A percentile compares a stretch with the other conserved stretches of the same genome.
These are phyloP conservation scores for Colostygia pectinataria DNA, from an alignment of 2,888 invertebrate genomes.

Conservation along the genomic window DNA sequence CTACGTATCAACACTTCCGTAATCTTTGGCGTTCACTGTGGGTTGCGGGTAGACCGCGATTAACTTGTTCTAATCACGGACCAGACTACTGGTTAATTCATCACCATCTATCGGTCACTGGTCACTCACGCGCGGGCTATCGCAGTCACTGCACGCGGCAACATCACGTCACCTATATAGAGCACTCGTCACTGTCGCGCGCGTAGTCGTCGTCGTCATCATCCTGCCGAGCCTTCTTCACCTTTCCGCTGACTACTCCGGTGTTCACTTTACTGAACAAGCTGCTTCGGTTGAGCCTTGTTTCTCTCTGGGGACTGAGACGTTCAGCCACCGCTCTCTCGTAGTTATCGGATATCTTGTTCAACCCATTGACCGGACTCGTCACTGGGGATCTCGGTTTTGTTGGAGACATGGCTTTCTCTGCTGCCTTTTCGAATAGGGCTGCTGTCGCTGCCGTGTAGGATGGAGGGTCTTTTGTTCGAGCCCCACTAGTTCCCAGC, in stretches of 20 bases:
- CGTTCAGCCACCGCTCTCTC: slow-evolving; percentile 74
- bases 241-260: slow-evolving; percentile 67
- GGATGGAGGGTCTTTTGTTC: slow-evolving; percentile 70
- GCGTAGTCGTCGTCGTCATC: slow-evolving; percentile 81
- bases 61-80: too few species aligned
- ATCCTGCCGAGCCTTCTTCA: slow-evolving; percentile 58
- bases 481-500: slow-evolving; percentile 57
- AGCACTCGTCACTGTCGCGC: slow-evolving; percentile 85
- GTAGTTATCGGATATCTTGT: slow-evolving; percentile 79
- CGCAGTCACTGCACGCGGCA: slow-evolving; percentile 26
- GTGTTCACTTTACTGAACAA: slow-evolving; percentile 75
- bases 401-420: slow-evolving; percentile 51
- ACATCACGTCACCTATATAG: slow-evolving; percentile 71
- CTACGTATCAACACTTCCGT: slow-evolving; percentile 45
- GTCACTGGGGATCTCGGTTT: slow-evolving; percentile 57
- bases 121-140: slow-evolving; percentile 41
- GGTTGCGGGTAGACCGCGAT: slow-evolving; percentile 21
- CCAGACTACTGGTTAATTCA: too few species aligned
- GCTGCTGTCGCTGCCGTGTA: slow-evolving; percentile 66
- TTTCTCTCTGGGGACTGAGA: slow-evolving; percentile 66
- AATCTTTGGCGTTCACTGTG: slow-evolving; percentile 72
- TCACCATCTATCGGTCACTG: too few species aligned
- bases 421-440: slow-evolving; percentile 55
- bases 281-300: slow-evolving; percentile 63
- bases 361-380: slow-evolving; percentile 70